phyloP scores from a whole-genome alignment of 2,888 invertebrate species.

The Apotomis betuletana region DNA sequence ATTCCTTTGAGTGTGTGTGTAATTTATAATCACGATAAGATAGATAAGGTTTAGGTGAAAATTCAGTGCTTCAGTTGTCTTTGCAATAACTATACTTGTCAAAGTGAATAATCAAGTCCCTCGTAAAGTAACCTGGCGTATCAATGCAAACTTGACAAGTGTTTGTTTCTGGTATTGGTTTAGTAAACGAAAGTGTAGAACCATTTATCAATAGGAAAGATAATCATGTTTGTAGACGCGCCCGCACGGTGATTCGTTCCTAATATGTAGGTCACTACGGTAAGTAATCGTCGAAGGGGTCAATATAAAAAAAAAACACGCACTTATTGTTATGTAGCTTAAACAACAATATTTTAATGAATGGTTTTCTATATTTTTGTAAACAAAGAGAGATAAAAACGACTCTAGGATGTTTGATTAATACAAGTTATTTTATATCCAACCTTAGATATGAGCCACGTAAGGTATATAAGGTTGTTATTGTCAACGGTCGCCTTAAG shows the following conservation, averaged over 20 bases:
- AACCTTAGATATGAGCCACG: neutral
- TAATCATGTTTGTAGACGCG: constrained; percentile 55
- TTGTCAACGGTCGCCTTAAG: neutral
- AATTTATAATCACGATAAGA: constrained; percentile 32
- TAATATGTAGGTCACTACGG: constrained; percentile 52
- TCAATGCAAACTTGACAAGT: constrained; percentile 3
- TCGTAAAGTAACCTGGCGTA: neutral
- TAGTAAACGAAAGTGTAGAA: constrained; percentile 44
- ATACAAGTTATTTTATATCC: neutral
- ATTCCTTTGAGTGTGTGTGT: constrained; percentile 21
- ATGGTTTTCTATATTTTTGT: neutral
- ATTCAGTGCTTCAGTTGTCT: constrained; percentile 28
- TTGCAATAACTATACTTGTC: constrained; percentile 1
- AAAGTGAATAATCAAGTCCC: constrained; percentile 14
- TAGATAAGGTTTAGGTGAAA: constrained; percentile 38
- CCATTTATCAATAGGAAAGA: constrained; percentile 55
- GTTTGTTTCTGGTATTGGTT: neutral
- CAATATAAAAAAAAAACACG: neutral
- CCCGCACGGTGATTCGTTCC: constrained; percentile 45
- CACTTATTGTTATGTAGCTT: neutral
- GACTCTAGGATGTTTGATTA: neutral
- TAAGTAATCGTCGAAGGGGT: constrained; percentile 37
- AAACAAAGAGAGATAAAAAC: neutral
- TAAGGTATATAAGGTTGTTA: neutral
- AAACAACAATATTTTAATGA: too few relatives aligned